Evolutionary conservation across 2,113 vertebrate species (phyloP).

Genomic region (Elachura formosa): DNA sequence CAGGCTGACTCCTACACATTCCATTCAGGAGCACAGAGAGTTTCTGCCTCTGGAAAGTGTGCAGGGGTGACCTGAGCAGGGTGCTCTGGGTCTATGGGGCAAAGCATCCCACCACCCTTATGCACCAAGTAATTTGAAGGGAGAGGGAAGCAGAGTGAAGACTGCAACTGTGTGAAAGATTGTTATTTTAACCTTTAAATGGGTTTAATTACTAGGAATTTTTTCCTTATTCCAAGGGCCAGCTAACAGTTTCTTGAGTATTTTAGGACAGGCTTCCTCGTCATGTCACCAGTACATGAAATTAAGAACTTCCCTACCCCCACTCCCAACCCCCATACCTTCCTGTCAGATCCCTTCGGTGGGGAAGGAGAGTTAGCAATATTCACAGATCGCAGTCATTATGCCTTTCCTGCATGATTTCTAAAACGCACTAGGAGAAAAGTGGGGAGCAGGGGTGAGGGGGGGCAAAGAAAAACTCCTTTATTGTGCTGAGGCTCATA

Average conservation of each 20-base stretch:
- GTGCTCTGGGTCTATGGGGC: accelerated
- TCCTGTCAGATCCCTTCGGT: conserved; percentile 49
- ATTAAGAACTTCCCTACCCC: not conserved
- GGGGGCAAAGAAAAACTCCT: conserved; percentile 14
- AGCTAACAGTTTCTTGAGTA: not conserved
- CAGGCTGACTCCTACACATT: accelerated
- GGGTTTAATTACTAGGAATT: not conserved
- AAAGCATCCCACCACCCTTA: accelerated
- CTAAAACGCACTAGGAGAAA: conserved; percentile 20
- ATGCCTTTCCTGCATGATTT: conserved; percentile 36
- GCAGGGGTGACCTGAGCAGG: not conserved
- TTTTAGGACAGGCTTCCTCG: not conserved
- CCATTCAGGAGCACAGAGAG: accelerated
- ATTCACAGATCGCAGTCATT: conserved; percentile 21
- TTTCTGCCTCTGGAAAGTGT: not conserved
- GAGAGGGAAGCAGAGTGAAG: not conserved
- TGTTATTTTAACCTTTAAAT: conserved; percentile 16
- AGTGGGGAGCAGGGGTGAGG: accelerated
- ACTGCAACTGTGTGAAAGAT: not conserved
- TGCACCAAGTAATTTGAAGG: not conserved
- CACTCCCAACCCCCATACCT: not conserved
- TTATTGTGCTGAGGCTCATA: conserved; percentile 63
- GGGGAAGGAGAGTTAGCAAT: not conserved
- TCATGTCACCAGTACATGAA: not conserved
- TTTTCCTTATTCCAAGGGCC: not conserved